phyloP scores from a whole-genome alignment of 2,113 vertebrate genomes.

The Hemiscyllium ocellatum region DNA sequence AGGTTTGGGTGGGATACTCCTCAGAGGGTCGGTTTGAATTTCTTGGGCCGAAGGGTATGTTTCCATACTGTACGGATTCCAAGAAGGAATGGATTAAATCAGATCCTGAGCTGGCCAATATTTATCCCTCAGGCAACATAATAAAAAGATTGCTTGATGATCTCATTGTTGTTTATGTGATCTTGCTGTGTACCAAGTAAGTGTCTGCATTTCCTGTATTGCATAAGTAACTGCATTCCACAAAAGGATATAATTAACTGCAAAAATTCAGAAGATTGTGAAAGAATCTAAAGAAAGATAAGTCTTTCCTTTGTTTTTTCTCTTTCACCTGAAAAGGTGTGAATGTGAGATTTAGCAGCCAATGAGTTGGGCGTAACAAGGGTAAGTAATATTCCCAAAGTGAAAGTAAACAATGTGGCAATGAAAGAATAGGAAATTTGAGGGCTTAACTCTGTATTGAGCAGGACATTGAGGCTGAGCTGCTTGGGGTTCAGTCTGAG shows the following conservation, averaged over 20 bases:
- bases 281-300: neutral
- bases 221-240: neutral
- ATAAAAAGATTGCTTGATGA: neutral
- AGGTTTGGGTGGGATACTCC: no score
- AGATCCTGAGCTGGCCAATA: neutral
- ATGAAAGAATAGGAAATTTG: neutral
- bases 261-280: neutral
- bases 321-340: neutral
- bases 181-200: neutral
- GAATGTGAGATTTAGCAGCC: neutral
- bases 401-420: neutral
- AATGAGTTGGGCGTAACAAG: neutral
- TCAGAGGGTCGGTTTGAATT: no score
- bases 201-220: neutral
- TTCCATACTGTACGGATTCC: no score
- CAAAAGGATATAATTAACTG: neutral
- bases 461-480: neutral
- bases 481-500: neutral
- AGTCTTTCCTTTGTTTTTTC: neutral
- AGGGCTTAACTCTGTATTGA: neutral
- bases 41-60: no score
- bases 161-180: neutral
- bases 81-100: neutral
- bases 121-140: neutral
- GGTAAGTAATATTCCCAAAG: neutral